Evolutionary conservation across 2,797 vertebrate species (phyloP).

Genomic region (Synanceia verrucosa): DNA sequence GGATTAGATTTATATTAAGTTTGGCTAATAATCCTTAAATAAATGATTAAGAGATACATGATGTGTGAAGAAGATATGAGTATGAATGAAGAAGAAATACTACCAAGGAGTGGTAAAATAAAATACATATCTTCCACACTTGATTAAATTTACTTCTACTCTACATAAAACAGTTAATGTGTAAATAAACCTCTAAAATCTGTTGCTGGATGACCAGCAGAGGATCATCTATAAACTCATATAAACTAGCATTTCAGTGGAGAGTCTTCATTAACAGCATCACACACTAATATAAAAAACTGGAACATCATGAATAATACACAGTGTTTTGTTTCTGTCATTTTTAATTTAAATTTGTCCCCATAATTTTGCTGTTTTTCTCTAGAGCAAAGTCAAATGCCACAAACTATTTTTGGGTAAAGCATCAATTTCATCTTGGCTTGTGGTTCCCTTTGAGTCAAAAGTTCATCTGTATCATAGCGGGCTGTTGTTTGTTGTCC

Average conservation of each 20-base stretch:
- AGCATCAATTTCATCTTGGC: slow-evolving; percentile 36
- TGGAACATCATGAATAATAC: background rate
- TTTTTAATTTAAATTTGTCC: too few species aligned
- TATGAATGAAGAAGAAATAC: background rate
- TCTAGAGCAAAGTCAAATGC: slow-evolving; percentile 21
- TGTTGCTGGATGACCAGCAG: background rate
- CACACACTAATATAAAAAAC: background rate
- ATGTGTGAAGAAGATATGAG: background rate
- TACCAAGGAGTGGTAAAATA: background rate
- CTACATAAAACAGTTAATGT: background rate
- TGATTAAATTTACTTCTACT: background rate
- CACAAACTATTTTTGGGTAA: slow-evolving; percentile 35
- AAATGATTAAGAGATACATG: background rate
- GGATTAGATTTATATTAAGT: background rate
- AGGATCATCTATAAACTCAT: background rate
- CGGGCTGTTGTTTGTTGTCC: slow-evolving; percentile 43
- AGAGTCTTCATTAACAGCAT: too few species aligned
- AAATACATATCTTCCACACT: background rate
- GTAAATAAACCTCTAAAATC: background rate
- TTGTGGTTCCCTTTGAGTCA: slow-evolving; percentile 51
- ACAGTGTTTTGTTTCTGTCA: background rate
- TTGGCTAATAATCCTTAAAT: background rate
- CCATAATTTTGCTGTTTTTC: slow-evolving; percentile 20
- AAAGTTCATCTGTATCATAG: slow-evolving; percentile 45
- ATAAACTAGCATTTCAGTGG: too few species aligned